Evolutionary conservation across 2,888 invertebrate species (phyloP), one percentile per base, ranked within the genome.

Genomic region (Gymnoscelis rufifasciata): DNA sequence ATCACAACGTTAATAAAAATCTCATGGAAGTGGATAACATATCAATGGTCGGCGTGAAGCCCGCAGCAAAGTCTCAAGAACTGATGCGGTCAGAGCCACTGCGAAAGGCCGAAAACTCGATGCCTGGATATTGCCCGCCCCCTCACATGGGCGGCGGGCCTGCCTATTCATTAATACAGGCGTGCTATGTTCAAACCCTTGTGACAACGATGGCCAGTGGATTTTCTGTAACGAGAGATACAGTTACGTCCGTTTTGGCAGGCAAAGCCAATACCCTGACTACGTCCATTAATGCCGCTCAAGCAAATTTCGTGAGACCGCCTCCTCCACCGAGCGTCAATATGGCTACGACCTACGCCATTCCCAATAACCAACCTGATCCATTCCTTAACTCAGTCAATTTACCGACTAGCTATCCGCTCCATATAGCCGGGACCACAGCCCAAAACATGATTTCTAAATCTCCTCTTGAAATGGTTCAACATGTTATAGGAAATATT

Each of bases 201-300:
- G 82, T 89, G 0, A 83, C 83, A 1, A 88, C 87, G 1, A 87
- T 89, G 77, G 93, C 93, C 0, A 93, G 93, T 66, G 92, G 94
- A 6, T 92, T 93, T 68, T 94, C 94, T 0, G 92, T 92, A 1
- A 93, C 93, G 26, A 91, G 94, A 57, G 95, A 95, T 68, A 95
- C 95, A 0, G 93, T 95, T 12, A 95, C 95, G 0, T 94, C 93
- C 0, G 94, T 95, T 1, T 74, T 94, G 51, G 94, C 94, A 1
- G 94, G 94, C 2, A 90, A 92, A 70, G 91, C 94, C 0, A 93
- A 93, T 59, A 94, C 94, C 0, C 92, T 93, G 0, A 93, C 94
- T 0, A 93, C 94, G 0, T 93, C 94, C 0, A 91, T 93, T 15
- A 93, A 93, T 59, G 91, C 91, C 19, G 90, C 92, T 3, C 84